Conservation (phyloP, 2,113 vertebrate genomes). For the Dasyprocta punctata region DNA sequence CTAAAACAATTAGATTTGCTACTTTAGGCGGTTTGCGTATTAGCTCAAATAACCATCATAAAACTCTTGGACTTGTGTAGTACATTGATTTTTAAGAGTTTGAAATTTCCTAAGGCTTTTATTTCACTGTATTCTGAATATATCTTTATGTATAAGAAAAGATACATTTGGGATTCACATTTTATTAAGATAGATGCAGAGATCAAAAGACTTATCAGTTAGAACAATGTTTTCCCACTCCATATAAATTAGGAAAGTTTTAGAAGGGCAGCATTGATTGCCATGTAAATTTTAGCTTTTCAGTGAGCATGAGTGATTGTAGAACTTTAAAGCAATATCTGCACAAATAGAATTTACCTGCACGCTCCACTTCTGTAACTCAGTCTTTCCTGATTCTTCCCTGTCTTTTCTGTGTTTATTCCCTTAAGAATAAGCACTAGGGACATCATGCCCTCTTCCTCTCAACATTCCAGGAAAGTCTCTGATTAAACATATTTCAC, state of each 20-base stretch:
- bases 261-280: neutral
- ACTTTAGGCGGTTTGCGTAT: neutral
- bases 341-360: neutral
- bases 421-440: neutral
- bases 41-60: neutral
- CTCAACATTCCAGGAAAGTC: neutral
- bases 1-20: neutral
- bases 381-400: neutral
- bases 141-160: neutral
- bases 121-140: neutral
- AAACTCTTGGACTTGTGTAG: slow-evolving; percentile 18
- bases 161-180: neutral
- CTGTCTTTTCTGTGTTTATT: neutral
- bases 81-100: neutral
- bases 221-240: neutral
- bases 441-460: neutral
- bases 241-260: neutral
- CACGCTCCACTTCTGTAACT: neutral
- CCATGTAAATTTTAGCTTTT: slow-evolving; percentile 17
- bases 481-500: slow-evolving; percentile 28
- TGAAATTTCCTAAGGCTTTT: slow-evolving; percentile 17
- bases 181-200: neutral
- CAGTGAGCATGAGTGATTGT: neutral
- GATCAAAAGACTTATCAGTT: neutral
- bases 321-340: neutral